Conservation (phyloP, 2,888 invertebrate genomes). For the Abrostola triplasia region DNA sequence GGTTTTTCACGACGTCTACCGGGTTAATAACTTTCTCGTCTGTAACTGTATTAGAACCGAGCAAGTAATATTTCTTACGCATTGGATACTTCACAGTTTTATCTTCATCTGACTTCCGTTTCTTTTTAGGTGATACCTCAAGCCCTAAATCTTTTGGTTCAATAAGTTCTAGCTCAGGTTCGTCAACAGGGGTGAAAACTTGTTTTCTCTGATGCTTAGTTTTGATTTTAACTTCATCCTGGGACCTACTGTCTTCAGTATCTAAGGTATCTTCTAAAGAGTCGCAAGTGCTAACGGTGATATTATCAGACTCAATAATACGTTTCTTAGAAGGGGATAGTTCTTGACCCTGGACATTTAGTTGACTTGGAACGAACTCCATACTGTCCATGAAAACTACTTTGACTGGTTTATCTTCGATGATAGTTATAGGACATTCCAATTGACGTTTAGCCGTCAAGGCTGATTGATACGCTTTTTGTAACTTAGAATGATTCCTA, state of each 20-base stretch:
- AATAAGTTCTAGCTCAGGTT: conserved; percentile 82
- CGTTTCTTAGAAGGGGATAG: conserved; percentile 73
- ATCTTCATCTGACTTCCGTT: conserved; percentile 75
- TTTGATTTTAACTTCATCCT: conserved; percentile 75
- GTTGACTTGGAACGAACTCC: conserved; percentile 69
- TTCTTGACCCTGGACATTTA: conserved; percentile 79
- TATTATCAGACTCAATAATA: conserved; percentile 57
- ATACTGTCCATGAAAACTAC: conserved; percentile 78
- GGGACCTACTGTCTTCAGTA: conserved; percentile 66
- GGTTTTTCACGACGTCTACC: conserved; percentile 56
- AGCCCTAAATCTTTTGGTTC: conserved; percentile 78
- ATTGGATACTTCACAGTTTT: conserved; percentile 69
- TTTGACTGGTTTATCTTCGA: conserved; percentile 85
- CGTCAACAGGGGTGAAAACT: conserved; percentile 82
- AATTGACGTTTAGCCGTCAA: conserved; percentile 78
- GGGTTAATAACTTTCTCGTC: conserved; percentile 61
- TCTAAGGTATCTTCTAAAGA: conserved; percentile 75
- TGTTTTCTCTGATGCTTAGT: conserved; percentile 85
- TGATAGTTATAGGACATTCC: conserved; percentile 76
- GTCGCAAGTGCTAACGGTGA: conserved; percentile 66
- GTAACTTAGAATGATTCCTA: conserved; percentile 80
- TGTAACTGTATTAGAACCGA: conserved; percentile 58
- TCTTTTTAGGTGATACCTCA: conserved; percentile 79
- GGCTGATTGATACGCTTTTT: conserved; percentile 80
- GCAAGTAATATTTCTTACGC: conserved; percentile 81